A percentile compares a stretch with the other conserved stretches of the same genome.
phyloP scores from a whole-genome alignment of 2,888 invertebrate species.

The Portevinia maculata region DNA sequence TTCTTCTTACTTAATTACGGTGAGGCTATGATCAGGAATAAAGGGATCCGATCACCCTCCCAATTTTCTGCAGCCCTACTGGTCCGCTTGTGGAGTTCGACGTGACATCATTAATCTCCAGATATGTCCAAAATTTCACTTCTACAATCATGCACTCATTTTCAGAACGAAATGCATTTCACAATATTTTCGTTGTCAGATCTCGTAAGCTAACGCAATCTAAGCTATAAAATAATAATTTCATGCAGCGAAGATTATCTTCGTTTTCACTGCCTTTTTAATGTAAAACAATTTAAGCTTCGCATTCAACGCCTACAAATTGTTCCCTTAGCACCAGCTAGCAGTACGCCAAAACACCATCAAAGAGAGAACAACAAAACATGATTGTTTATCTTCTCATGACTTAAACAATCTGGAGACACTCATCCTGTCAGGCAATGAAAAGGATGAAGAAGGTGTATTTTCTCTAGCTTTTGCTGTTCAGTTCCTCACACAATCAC shows the following conservation, averaged over 20 bases:
- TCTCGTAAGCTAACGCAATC: neutral
- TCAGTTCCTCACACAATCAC: constrained; percentile 25
- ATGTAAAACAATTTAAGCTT: constrained; percentile 22
- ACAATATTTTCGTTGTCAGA: too few relatives aligned
- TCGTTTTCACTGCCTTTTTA: neutral
- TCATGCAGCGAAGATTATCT: neutral
- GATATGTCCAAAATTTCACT: too few relatives aligned
- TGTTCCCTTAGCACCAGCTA: constrained; percentile 14
- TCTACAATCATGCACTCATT: too few relatives aligned
- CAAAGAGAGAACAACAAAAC: constrained; percentile 25
- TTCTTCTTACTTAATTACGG: too few relatives aligned
- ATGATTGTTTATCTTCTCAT: constrained; percentile 51
- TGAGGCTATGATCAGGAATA: too few relatives aligned
- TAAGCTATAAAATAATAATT: neutral
- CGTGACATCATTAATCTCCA: too few relatives aligned
- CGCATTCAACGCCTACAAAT: constrained; percentile 9
- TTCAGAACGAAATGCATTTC: too few relatives aligned
- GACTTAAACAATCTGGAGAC: constrained; percentile 65
- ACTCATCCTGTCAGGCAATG: constrained; percentile 51
- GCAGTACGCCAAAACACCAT: constrained; percentile 20
- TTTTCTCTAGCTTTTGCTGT: constrained; percentile 21
- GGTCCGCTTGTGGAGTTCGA: too few relatives aligned
- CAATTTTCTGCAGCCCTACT: too few relatives aligned
- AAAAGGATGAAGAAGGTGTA: constrained; percentile 47
- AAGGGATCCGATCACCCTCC: too few relatives aligned